Conservation (phyloP, 2,888 invertebrate genomes). For the Hyposoter dolosus region DNA sequence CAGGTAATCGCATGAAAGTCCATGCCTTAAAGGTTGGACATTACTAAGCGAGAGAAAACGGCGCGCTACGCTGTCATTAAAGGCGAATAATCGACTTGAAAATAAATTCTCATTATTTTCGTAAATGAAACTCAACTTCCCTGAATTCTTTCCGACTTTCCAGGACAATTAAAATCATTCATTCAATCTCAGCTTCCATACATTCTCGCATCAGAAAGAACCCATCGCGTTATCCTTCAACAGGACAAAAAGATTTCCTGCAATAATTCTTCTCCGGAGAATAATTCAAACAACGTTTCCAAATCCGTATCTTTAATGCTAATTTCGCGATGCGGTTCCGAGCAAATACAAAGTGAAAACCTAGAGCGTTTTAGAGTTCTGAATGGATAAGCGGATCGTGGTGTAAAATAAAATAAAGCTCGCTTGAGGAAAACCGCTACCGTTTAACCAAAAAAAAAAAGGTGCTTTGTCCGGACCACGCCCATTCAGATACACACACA, state of each 20-base stretch:
- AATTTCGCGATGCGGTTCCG: slow-evolving; percentile 35
- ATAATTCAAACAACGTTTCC: slow-evolving; percentile 13
- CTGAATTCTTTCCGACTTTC: too few relatives aligned
- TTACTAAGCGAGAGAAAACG: slow-evolving; percentile 23
- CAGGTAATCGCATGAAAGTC: slow-evolving; percentile 79
- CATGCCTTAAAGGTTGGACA: slow-evolving; percentile 59
- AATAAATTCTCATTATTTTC: too few relatives aligned
- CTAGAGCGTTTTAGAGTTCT: slow-evolving; percentile 33
- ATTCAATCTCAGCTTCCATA: background rate
- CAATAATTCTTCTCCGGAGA: slow-evolving; percentile 14
- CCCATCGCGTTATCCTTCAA: background rate
- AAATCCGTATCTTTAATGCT: slow-evolving; percentile 53
- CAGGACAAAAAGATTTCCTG: slow-evolving; percentile 1
- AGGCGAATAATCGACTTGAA: slow-evolving; percentile 16
- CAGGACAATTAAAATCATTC: background rate
- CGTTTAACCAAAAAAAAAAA: slow-evolving; percentile 24
- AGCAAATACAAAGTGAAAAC: slow-evolving; percentile 42
- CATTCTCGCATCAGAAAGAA: background rate
- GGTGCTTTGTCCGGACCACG: slow-evolving; percentile 2
- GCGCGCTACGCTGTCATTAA: slow-evolving; percentile 15
- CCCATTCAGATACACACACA: background rate
- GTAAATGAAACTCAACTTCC: too few relatives aligned
- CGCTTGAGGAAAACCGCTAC: slow-evolving; percentile 22
- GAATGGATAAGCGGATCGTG: slow-evolving; percentile 53
- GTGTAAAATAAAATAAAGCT: slow-evolving; percentile 59